phyloP scores from a whole-genome alignment of 1,140 invertebrate species.

The Hyphantria cunea region DNA sequence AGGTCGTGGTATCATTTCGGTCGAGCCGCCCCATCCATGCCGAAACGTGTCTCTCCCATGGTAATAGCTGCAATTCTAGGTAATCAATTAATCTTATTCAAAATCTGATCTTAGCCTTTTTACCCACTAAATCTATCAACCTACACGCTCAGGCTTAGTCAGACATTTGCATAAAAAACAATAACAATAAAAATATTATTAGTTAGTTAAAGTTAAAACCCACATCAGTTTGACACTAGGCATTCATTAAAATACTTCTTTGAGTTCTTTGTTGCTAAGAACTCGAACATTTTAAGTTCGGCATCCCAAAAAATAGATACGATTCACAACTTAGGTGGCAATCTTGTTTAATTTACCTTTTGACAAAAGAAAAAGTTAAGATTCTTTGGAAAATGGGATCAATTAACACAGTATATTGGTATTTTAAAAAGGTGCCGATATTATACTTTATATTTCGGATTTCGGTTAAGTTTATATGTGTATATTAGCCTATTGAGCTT shows the following conservation, averaged over 20 bases:
- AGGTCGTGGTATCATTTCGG: too few species aligned
- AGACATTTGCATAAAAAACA: constrained; percentile 6
- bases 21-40: too few species aligned
- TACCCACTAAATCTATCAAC: too few species aligned
- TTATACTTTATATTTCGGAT: too few species aligned
- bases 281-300: constrained; percentile 11
- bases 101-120: too few species aligned
- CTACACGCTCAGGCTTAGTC: neutral
- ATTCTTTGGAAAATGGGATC: neutral
- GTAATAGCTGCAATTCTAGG: too few species aligned
- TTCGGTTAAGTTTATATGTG: too few species aligned
- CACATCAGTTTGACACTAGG: constrained; percentile 25
- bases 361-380: constrained; percentile 8
- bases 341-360: constrained; percentile 10
- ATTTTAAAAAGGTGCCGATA: neutral
- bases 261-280: constrained; percentile 26
- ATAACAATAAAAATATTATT: constrained; percentile 16
- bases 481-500: too few species aligned
- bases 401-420: neutral
- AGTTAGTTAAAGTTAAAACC: constrained; percentile 23
- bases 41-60: too few species aligned
- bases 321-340: constrained; percentile 19
- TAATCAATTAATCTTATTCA: too few species aligned
- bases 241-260: constrained; percentile 31
- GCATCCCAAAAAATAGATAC: constrained; percentile 24